Base-by-base conservation (phyloP, 1,140 invertebrate species). In the Listronotus oregonensis region DNA sequence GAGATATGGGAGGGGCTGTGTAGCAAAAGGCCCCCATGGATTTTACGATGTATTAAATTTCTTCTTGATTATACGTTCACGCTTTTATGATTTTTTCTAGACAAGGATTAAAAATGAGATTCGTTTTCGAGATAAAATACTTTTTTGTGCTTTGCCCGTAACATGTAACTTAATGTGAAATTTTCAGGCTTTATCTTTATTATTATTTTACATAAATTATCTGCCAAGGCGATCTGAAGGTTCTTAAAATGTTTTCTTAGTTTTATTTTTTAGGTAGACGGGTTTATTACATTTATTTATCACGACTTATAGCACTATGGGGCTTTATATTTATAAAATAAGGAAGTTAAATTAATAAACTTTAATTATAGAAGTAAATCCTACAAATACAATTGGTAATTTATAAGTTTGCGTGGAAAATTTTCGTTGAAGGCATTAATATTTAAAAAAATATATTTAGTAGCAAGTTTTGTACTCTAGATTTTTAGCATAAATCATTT, bases 1-100 rank as follows among this genome's bases (percentile, higher is more conserved):
- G 68, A 63, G 68, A 70, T 64, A 70, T 70, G 68, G 68, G 68
- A 70, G 68, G 68, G 68, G 65, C 68, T 54, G 50, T 52, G 51
- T 44, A 49, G 50, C 50, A 56, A 61, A 56, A 63, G 52, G 64
- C 64, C 64, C 64, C 64, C 64, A 66, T 56, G 57, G 64, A 66
- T 66, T 66, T 70, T 70, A 70, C 66, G 66, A 68, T 65, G 66
- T 70, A 70, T 68, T 68, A 67, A 68, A 70, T 70, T 70, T 70
- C 69, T 61, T 67, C 65, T 70, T 68, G 66, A 70, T 70, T 70
- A 70, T 70, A 68, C 47, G 66, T 70, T 70, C 66, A 68, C 65
- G 68, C 68, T 70, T 61, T 70, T 70, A 70, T 58, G 68, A 70
- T 70, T 70, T 67, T 70, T 66, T 55, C 58, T 69, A 63, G 65